A percentile compares a stretch with the other conserved stretches of the same genome.
Conservation (phyloP, 2,888 invertebrate genomes). For the Drosophila basisetae region DNA sequence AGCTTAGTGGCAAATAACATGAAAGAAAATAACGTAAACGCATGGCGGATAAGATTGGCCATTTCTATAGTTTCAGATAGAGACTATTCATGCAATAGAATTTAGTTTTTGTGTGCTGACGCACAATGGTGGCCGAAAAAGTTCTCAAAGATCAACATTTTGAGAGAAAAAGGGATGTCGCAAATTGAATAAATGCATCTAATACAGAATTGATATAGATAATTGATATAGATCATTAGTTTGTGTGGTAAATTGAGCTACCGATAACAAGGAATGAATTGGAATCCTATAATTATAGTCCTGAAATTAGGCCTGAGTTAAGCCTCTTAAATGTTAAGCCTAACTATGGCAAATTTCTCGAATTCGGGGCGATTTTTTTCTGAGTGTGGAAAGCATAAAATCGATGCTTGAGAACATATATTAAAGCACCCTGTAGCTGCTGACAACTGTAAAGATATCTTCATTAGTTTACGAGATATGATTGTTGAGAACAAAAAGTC, state of each 20-base stretch:
- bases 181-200: neutral
- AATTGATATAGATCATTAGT: neutral
- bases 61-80: neutral
- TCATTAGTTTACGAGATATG: neutral
- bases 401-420: no score
- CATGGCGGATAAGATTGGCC: constrained; percentile 59
- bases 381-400: no score
- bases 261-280: neutral
- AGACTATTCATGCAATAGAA: neutral
- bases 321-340: neutral
- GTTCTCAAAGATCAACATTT: neutral
- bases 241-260: neutral
- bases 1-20: constrained; percentile 20
- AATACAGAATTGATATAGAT: neutral
- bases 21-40: neutral
- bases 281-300: neutral
- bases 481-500: neutral
- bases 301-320: neutral
- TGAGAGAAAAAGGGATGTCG: neutral
- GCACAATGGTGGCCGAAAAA: neutral
- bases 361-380: no score
- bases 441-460: neutral
- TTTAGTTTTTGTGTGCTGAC: neutral
- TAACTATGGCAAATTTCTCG: neutral
- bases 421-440: neutral